Base-by-base conservation (phyloP, 2,797 vertebrate genomes). In the Choloepus didactylus region DNA sequence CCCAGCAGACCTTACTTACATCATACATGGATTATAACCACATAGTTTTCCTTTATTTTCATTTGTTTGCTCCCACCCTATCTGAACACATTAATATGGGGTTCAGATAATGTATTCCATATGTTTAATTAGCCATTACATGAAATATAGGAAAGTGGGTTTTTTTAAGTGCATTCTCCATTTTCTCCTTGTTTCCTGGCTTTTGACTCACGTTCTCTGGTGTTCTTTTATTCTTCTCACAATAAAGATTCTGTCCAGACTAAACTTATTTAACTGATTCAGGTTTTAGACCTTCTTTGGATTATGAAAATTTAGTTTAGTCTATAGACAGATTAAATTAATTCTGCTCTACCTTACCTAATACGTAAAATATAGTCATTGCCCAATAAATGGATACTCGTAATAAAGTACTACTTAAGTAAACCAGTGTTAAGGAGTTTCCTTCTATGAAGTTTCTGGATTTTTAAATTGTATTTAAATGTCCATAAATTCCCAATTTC, bases 41-140 rank as follows among this genome's bases (percentile, higher is more conserved):
- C 29, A n/a, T 75, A 80, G 66, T 77, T 95, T 96, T 90, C 73
- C 80, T 95, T 95, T 89, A 76, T 88, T 97, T 96, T 95, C 73
- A 79, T 86, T 80, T 95, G 72, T 91, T 97, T 96, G 87, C 67
- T 88, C 66, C 92, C 64, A 62, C 49, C 56, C 69, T 18, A 73
- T 89, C 64, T 66, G 95, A 94, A 92, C 85, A 95, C 85, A 92
- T 96, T 95, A 95, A 95, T 95, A 89, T 93, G 59, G 94, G 86
- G 87, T 84, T 97, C 95, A 93, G 83, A 79, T 96, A 86, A 91
- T 91, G 73, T 89, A 81, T 76, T 92, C 95, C 60, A 96, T 95
- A 87, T 95, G 44, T 94, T 96, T 98, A 97, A 96, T 97, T 85
- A 84, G 93, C 95, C 93, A 89, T 92, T 90, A 72, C 79, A 21